Conservation (phyloP, 2,888 invertebrate species). For the Venustoraphidia nigricollis region DNA sequence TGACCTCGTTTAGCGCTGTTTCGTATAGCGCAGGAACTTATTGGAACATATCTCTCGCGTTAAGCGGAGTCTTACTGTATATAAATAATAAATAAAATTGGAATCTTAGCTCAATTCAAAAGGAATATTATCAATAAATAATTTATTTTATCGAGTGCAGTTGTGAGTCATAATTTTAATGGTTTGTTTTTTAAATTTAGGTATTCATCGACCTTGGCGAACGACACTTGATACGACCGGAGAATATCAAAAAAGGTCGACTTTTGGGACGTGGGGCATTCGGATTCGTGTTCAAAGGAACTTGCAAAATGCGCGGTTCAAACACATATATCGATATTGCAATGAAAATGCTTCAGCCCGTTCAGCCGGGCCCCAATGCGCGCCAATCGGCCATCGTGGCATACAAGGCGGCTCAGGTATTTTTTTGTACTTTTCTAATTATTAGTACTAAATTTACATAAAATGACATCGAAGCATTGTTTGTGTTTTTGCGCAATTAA, state of each 20-base stretch:
- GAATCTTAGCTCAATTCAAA: too few species aligned
- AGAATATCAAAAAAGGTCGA: conserved; percentile 60
- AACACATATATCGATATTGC: conserved; percentile 58
- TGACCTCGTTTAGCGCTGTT: too few species aligned
- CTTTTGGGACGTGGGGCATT: conserved; percentile 92
- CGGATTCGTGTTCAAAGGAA: conserved; percentile 86
- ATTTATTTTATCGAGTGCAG: too few species aligned
- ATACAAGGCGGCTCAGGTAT: conserved; percentile 27
- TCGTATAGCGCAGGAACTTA: too few species aligned
- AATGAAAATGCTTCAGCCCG: conserved; percentile 91
- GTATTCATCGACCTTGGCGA: conserved; percentile 81
- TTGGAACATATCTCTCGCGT: too few species aligned
- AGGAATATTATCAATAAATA: too few species aligned
- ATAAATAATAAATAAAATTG: too few species aligned
- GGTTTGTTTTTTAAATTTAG: conserved; percentile 21
- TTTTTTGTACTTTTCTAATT: neutral
- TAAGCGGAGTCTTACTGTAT: too few species aligned
- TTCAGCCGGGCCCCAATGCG: conserved; percentile 64
- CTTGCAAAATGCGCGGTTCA: conserved; percentile 42
- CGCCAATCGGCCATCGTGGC: conserved; percentile 45
- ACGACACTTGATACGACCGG: conserved; percentile 63
- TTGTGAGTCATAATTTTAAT: neutral
- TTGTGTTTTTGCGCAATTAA: neutral
- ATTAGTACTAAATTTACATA: neutral
- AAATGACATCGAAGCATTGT: neutral